Evolutionary conservation across 1,140 invertebrate species (phyloP).

Genomic region (Heterodera schachtii): DNA sequence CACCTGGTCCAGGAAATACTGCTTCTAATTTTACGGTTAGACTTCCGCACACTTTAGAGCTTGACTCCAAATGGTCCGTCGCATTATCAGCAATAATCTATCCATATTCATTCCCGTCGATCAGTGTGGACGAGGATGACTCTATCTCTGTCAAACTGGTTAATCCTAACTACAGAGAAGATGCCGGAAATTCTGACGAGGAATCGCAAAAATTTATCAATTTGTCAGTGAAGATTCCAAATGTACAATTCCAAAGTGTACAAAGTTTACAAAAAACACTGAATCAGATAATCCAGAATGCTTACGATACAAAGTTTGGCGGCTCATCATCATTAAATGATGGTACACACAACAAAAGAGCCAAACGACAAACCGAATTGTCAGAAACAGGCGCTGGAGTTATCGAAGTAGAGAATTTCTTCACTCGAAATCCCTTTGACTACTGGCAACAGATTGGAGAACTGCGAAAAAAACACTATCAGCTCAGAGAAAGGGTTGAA

Average conservation of each 20-base stretch:
- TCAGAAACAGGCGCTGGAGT: background rate
- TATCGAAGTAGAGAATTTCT: no score
- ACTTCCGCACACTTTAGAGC: slow-evolving; percentile 26
- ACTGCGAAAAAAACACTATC: background rate
- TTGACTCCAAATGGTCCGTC: slow-evolving; percentile 31
- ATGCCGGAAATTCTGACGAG: background rate
- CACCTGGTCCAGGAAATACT: background rate
- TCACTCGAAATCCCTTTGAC: background rate
- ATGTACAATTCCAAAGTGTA: background rate
- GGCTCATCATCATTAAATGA: no score
- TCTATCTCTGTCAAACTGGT: background rate
- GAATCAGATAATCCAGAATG: background rate
- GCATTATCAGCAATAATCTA: slow-evolving; percentile 28
- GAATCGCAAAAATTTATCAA: background rate
- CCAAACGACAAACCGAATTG: background rate
- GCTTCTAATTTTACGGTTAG: background rate
- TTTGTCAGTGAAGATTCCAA: background rate
- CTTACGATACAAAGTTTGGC: background rate
- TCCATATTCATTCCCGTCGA: slow-evolving; percentile 24
- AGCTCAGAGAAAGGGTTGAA: background rate
- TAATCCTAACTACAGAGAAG: background rate
- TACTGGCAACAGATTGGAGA: background rate
- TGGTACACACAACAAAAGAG: background rate
- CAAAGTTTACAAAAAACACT: background rate
- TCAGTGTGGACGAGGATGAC: background rate